Conservation (phyloP, 2,113 vertebrate genomes). For the Mobula hypostoma region DNA sequence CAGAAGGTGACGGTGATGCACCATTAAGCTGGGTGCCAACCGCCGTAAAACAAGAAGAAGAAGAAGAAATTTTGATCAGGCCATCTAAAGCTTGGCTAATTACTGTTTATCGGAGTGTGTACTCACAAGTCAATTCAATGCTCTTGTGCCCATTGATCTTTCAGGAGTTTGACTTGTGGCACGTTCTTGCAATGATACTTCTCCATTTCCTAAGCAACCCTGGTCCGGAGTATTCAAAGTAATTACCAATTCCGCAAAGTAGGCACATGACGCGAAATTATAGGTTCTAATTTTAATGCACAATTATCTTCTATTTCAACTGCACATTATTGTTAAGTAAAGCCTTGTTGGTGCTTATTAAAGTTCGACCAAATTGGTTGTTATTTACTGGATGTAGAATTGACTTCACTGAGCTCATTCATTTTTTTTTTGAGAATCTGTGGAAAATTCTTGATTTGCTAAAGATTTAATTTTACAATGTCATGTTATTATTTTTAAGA, state of each 20-base stretch:
- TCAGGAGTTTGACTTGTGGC: not conserved
- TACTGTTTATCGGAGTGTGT: not conserved
- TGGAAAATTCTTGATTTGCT: not conserved
- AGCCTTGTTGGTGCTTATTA: conserved; percentile 7
- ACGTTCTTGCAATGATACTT: not conserved
- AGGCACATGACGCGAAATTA: not conserved
- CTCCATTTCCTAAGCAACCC: not conserved
- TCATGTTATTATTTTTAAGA: not conserved
- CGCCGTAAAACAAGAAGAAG: too few relatives aligned
- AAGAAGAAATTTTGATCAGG: too few relatives aligned
- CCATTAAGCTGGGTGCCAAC: too few relatives aligned
- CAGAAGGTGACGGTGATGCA: too few relatives aligned
- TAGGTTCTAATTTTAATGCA: not conserved
- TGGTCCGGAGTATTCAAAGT: not conserved
- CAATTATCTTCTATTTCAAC: not conserved
- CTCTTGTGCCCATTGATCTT: not conserved
- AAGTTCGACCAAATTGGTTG: not conserved
- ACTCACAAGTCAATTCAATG: not conserved
- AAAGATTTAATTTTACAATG: not conserved
- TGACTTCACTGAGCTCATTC: conserved; percentile 1
- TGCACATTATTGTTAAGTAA: conserved; percentile 15
- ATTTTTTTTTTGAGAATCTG: not conserved
- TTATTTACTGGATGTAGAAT: not conserved
- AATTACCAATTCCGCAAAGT: not conserved
- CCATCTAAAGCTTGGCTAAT: not conserved